These are phyloP conservation scores for Catharus ustulatus DNA, from an alignment of 2,797 vertebrate genomes.

Conservation along the genomic window DNA sequence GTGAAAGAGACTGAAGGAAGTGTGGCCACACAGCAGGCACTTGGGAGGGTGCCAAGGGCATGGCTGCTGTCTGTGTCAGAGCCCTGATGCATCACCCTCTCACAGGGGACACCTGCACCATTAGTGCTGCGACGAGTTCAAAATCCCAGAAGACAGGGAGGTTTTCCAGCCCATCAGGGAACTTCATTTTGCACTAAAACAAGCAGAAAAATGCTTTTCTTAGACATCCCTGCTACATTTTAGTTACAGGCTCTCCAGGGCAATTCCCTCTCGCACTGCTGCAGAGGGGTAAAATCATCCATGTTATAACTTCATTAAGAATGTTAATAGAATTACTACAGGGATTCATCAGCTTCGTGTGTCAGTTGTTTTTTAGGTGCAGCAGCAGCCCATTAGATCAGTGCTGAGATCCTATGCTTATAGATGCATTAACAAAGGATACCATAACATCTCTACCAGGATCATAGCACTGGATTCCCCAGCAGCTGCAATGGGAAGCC, in stretches of 20 bases:
- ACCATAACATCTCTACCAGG: not conserved
- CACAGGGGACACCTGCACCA: not conserved
- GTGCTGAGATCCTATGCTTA: conserved; percentile 14
- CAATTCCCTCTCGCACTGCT: not conserved
- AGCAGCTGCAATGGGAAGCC: not conserved
- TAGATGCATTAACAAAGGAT: conserved; percentile 47
- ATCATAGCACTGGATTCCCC: not conserved
- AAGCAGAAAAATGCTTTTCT: not conserved
- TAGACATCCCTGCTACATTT: not conserved
- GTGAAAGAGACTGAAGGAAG: not conserved
- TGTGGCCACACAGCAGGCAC: not conserved
- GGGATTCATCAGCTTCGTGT: conserved; percentile 36
- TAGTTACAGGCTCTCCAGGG: not conserved
- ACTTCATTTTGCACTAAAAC: conserved; percentile 1
- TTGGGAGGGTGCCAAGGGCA: not conserved
- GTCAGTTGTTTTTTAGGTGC: not conserved
- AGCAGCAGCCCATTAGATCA: conserved; percentile 14
- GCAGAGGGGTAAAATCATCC: conserved; percentile 2
- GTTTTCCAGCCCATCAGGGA: not conserved
- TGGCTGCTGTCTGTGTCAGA: not conserved
- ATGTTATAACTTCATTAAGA: conserved; percentile 20
- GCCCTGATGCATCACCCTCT: not conserved
- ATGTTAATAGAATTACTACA: conserved; percentile 50
- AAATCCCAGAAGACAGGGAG: not conserved
- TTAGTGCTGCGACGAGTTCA: not conserved